Conservation (phyloP, 2,888 invertebrate genomes). For the Branchellion lobata region DNA sequence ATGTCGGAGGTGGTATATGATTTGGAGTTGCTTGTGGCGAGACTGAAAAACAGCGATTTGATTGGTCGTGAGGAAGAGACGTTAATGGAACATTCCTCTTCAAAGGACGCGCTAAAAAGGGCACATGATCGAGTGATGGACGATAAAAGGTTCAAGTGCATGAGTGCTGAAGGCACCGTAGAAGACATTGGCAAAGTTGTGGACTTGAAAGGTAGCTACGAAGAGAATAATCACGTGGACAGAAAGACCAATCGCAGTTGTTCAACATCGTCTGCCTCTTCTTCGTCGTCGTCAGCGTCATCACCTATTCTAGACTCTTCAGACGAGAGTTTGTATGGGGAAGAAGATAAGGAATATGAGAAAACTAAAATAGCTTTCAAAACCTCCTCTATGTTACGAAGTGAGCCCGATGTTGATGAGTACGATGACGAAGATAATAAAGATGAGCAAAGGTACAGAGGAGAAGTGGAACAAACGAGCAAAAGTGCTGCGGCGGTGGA, state of each 20-base stretch:
- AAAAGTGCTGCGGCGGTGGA: neutral
- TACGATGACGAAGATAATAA: too few relatives aligned
- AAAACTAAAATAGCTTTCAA: too few relatives aligned
- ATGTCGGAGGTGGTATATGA: constrained; percentile 1
- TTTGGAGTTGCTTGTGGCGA: neutral
- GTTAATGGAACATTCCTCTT: neutral
- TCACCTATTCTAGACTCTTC: neutral
- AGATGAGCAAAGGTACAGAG: too few relatives aligned
- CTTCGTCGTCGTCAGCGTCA: neutral
- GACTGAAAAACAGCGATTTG: neutral
- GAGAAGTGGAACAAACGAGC: too few relatives aligned
- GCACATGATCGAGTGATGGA: neutral
- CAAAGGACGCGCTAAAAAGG: neutral
- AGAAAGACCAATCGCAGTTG: too few relatives aligned
- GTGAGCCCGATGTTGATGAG: too few relatives aligned
- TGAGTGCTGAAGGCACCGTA: too few relatives aligned
- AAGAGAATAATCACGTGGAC: neutral
- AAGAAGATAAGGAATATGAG: neutral
- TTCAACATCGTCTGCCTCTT: too few relatives aligned
- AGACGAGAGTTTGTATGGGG: neutral
- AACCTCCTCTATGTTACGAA: too few relatives aligned
- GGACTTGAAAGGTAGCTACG: too few relatives aligned
- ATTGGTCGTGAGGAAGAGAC: neutral
- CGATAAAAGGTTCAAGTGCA: too few relatives aligned
- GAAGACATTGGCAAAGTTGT: too few relatives aligned